These are phyloP conservation scores for Phataginus tricuspis DNA, from an alignment of 2,797 vertebrate species.

Conservation along the genomic window DNA sequence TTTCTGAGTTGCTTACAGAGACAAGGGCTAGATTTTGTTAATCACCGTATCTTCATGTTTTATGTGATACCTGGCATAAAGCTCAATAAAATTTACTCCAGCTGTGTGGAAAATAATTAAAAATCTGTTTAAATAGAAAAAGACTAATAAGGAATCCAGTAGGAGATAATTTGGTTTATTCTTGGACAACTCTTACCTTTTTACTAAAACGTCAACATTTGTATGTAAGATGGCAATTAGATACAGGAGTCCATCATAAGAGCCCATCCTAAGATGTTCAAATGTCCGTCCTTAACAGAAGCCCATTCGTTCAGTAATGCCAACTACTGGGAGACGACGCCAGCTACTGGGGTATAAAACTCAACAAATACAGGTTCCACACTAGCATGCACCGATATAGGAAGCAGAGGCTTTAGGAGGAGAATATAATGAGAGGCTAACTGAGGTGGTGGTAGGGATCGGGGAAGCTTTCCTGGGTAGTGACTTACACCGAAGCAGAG, in stretches of 20 bases:
- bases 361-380: not conserved
- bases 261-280: not conserved
- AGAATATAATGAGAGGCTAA: not conserved
- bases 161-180: conserved; percentile 36
- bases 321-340: no score
- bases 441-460: not conserved
- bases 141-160: conserved; percentile 5
- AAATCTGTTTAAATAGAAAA: conserved; percentile 3
- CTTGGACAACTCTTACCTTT: not conserved
- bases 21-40: conserved; percentile 11
- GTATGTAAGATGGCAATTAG: not conserved
- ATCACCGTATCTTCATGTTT: not conserved
- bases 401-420: not conserved
- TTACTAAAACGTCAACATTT: not conserved
- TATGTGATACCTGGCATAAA: not conserved
- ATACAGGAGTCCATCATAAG: not conserved
- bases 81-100: conserved; percentile 22
- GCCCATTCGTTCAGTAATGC: not conserved
- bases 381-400: not conserved
- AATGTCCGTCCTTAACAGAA: not conserved
- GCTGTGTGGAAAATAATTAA: conserved; percentile 28
- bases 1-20: not conserved
- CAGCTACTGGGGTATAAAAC: not conserved
- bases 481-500: not conserved
- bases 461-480: not conserved